Base-by-base conservation (phyloP, 2,888 invertebrate genomes). In the Agrochola lota region DNA sequence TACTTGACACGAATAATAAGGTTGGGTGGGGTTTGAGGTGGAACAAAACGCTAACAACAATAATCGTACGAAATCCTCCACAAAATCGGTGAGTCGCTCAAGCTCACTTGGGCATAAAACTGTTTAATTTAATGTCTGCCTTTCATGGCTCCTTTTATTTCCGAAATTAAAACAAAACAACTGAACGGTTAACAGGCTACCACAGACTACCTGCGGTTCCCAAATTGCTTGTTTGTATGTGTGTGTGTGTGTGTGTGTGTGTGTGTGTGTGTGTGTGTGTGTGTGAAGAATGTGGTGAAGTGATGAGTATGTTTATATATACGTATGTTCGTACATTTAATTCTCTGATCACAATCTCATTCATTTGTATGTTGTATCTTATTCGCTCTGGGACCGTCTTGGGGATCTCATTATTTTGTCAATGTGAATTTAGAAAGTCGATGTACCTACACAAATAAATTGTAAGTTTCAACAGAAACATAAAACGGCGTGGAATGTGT, bases 91-190 rank as follows among this genome's bases (percentile, higher is more conserved):
- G 30, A 30, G 20, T 62, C 30, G 46, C 52, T 60, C 69, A 43
- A 46, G 60, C 67, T 52, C 80, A 71, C 80, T 15, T 9, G 60
- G n/a, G 49, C 67, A 84, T 79, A 84, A 73, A 84, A 84, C 84
- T 70, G 73, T 84, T 74, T 59, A 43, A 74, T 84, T 67, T 62
- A 70, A 82, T 63, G 74, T 74, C 55, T 78, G 30, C 81, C 67
- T 81, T 43, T 78, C 66, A 20, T 63, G 57, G 40, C 70, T 62
- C 26, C 79, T 73, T 81, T 84, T 81, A 84, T 81, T 84, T 72
- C 49, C 6, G 23, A 78, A 79, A 79, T 62, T 40, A 70, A 73
- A 84, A 85, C 70, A 80, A 83, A 83, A 85, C 74, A 46, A 85
- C 30, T 40, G 23, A 57, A 69, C 63, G 64, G 81, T 69, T 60